These are phyloP conservation scores for Tetrapedia diversipes DNA, from an alignment of 2,888 invertebrate genomes.

Conservation along the genomic window DNA sequence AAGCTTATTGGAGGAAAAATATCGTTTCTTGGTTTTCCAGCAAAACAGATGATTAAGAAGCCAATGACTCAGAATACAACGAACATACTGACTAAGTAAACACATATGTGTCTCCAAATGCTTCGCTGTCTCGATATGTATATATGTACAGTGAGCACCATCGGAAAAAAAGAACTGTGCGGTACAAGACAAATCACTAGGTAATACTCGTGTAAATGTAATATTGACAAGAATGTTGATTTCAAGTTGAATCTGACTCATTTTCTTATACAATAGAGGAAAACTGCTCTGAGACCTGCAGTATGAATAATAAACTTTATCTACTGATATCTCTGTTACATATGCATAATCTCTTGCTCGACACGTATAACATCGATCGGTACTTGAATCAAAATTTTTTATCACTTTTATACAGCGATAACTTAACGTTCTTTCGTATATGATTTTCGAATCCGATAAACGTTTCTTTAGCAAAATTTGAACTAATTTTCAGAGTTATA, in stretches of 20 bases:
- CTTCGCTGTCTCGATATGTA: background rate
- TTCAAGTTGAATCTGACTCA: background rate
- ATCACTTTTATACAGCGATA: background rate
- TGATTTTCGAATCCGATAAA: background rate
- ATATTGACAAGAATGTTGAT: background rate
- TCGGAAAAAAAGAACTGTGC: background rate
- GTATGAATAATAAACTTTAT: conserved; percentile 15
- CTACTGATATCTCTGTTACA: conserved; percentile 20
- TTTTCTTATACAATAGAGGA: conserved; percentile 1
- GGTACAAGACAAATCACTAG: background rate
- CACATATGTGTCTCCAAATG: background rate
- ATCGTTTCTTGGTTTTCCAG: no score
- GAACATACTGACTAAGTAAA: background rate
- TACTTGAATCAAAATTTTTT: conserved; percentile 1
- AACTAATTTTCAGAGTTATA: background rate
- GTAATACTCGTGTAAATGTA: background rate
- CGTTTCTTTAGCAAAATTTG: background rate
- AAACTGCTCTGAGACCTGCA: background rate
- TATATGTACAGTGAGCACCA: background rate
- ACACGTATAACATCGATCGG: conserved; percentile 10
- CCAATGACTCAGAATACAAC: conserved; percentile 8
- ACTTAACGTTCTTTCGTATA: no score
- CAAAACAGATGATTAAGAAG: background rate
- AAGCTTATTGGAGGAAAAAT: no score
- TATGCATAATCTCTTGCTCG: background rate